A percentile compares a stretch with the other conserved stretches of the same genome.
These are phyloP conservation scores for Panurus biarmicus DNA, from an alignment of 2,113 vertebrate species.

Conservation along the genomic window DNA sequence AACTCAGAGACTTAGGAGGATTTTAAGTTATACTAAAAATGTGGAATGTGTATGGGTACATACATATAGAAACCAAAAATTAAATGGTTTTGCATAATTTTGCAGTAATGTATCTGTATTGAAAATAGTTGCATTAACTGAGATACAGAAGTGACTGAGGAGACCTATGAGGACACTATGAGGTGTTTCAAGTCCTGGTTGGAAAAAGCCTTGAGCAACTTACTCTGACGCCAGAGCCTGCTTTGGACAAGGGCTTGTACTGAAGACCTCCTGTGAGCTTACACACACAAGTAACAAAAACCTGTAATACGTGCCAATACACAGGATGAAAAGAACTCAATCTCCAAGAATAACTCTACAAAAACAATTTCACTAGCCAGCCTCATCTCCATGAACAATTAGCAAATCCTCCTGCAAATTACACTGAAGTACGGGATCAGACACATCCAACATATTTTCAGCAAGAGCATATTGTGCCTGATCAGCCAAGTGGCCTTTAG, in stretches of 20 bases:
- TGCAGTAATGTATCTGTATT: not conserved
- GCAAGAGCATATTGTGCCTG: not conserved
- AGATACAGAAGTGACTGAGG: not conserved
- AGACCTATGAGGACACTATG: too few relatives aligned
- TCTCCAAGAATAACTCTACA: not conserved
- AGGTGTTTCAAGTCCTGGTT: not conserved
- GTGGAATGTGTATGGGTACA: not conserved
- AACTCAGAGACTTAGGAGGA: not conserved
- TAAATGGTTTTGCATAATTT: not conserved
- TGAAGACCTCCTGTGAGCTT: not conserved
- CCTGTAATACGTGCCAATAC: not conserved
- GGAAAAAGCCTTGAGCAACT: not conserved
- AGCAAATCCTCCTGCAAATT: not conserved
- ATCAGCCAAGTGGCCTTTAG: not conserved
- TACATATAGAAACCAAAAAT: not conserved
- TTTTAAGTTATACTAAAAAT: not conserved
- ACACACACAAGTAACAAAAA: not conserved
- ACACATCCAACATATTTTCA: not conserved
- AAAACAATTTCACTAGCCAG: not conserved
- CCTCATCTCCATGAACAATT: accelerated
- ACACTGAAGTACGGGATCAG: accelerated
- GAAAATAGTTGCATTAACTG: not conserved
- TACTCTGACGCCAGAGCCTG: not conserved
- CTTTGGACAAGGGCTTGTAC: not conserved
- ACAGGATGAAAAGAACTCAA: not conserved